Percentiles rank a stretch among this genome's conserved stretches.
Evolutionary conservation across 2,113 vertebrate genomes (phyloP).

Genomic region (Thermophis baileyi): DNA sequence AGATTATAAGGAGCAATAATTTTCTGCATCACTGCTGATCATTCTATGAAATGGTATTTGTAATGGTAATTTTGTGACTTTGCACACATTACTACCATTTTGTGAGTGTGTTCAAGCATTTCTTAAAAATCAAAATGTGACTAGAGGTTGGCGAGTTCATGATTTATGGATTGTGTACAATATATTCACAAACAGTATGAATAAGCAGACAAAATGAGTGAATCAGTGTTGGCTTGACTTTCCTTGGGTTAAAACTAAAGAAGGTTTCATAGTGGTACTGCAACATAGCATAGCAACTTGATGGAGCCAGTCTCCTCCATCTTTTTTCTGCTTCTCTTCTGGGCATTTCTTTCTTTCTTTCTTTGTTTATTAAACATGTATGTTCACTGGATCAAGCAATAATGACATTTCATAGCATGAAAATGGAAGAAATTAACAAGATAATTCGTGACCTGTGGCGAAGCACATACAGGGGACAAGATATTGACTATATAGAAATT

Average conservation of each 20-base stretch:
- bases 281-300: neutral
- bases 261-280: neutral
- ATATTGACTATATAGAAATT: conserved; percentile 97
- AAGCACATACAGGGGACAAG: conserved; percentile 95
- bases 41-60: neutral
- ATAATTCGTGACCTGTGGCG: conserved; percentile 95
- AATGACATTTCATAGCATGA: conserved; percentile 99
- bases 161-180: neutral
- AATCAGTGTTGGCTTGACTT: neutral
- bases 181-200: neutral
- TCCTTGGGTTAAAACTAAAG: neutral
- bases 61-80: neutral
- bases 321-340: neutral
- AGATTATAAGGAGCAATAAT: neutral
- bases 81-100: neutral
- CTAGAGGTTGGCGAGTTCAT: neutral
- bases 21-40: neutral
- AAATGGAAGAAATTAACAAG: conserved; percentile 99
- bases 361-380: neutral
- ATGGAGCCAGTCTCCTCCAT: neutral
- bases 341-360: neutral
- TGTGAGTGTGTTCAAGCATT: neutral
- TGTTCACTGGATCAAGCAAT: no score
- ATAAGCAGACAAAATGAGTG: neutral
- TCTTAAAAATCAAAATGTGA: neutral